These are phyloP conservation scores for Syritta pipiens DNA, from an alignment of 2,888 invertebrate genomes.

Conservation along the genomic window DNA sequence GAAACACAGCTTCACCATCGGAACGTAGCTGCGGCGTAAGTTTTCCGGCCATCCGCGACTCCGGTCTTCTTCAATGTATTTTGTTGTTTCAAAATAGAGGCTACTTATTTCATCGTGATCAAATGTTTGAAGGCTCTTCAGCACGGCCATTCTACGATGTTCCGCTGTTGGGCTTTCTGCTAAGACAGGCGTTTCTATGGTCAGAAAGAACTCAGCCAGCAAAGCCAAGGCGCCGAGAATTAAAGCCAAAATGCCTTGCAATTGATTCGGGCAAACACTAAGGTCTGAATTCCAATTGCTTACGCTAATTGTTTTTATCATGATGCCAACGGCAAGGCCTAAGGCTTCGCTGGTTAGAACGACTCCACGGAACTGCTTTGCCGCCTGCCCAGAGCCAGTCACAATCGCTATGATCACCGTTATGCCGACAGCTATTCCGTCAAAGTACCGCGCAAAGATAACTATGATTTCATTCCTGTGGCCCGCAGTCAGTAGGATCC, in stretches of 20 bases:
- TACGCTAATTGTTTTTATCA: slow-evolving; percentile 71
- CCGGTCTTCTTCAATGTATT: slow-evolving; percentile 72
- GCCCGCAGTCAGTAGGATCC: slow-evolving; percentile 72
- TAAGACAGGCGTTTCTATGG: slow-evolving; percentile 74
- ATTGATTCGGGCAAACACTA: slow-evolving; percentile 63
- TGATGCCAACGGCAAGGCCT: slow-evolving; percentile 71
- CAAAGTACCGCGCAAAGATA: slow-evolving; percentile 73
- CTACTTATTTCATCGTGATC: too few species aligned
- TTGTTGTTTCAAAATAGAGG: too few species aligned
- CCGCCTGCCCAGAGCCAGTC: slow-evolving; percentile 73
- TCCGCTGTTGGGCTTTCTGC: slow-evolving; percentile 72
- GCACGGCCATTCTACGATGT: slow-evolving; percentile 71
- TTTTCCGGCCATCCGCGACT: slow-evolving; percentile 64
- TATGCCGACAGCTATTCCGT: slow-evolving; percentile 74
- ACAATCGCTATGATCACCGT: slow-evolving; percentile 72
- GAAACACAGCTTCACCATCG: slow-evolving; percentile 70
- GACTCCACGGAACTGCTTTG: slow-evolving; percentile 70
- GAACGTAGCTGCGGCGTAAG: slow-evolving; percentile 68
- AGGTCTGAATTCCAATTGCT: slow-evolving; percentile 48
- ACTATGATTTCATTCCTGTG: slow-evolving; percentile 70
- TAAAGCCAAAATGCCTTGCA: slow-evolving; percentile 72
- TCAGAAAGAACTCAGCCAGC: slow-evolving; percentile 54
- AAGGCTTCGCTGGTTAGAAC: slow-evolving; percentile 72
- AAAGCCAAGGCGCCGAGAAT: slow-evolving; percentile 71
- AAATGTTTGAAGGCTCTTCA: slow-evolving; percentile 74